These are phyloP conservation scores for Sinocyclocheilus rhinocerous DNA, from an alignment of 2,113 vertebrate species.

Conservation along the genomic window DNA sequence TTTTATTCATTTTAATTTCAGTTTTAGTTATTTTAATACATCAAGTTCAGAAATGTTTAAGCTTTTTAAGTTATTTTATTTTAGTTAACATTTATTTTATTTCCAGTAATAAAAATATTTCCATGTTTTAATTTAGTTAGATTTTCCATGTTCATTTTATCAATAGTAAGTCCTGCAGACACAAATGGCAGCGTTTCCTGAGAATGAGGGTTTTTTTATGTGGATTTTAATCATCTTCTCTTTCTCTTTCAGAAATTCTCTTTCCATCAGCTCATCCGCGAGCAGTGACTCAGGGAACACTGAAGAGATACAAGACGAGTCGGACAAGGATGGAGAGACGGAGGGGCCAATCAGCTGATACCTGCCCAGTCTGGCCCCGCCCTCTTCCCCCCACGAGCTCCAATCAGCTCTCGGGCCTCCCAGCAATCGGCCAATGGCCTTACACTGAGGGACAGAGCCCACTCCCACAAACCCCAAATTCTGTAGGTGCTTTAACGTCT, in stretches of 20 bases:
- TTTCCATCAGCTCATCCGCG: constrained; percentile 89
- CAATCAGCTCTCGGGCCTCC: constrained; percentile 49
- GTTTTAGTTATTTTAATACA: too few relatives aligned
- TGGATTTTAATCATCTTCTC: background rate
- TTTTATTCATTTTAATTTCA: too few relatives aligned
- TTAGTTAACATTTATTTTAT: too few relatives aligned
- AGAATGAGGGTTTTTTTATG: too few relatives aligned
- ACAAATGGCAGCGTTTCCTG: background rate
- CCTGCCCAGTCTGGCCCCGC: constrained; percentile 35
- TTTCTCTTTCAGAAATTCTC: constrained; percentile 81
- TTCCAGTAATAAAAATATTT: too few relatives aligned
- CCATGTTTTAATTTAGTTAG: too few relatives aligned
- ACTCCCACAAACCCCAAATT: constrained; percentile 50
- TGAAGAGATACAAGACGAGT: constrained; percentile 93
- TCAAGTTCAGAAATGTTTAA: too few relatives aligned
- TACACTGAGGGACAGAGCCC: constrained; percentile 52
- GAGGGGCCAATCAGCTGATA: constrained; percentile 74
- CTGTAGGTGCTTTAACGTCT: constrained; percentile 74
- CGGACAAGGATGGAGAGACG: constrained; percentile 76
- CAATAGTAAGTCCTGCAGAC: background rate
- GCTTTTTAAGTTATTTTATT: too few relatives aligned
- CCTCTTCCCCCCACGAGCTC: constrained; percentile 55
- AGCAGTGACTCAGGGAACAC: constrained; percentile 99
- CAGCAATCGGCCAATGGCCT: constrained; percentile 50
- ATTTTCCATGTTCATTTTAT: background rate